A percentile compares a stretch with the other conserved stretches of the same genome.
phyloP scores from a whole-genome alignment of 1,140 invertebrate species.

The Penaeus japonicus region DNA sequence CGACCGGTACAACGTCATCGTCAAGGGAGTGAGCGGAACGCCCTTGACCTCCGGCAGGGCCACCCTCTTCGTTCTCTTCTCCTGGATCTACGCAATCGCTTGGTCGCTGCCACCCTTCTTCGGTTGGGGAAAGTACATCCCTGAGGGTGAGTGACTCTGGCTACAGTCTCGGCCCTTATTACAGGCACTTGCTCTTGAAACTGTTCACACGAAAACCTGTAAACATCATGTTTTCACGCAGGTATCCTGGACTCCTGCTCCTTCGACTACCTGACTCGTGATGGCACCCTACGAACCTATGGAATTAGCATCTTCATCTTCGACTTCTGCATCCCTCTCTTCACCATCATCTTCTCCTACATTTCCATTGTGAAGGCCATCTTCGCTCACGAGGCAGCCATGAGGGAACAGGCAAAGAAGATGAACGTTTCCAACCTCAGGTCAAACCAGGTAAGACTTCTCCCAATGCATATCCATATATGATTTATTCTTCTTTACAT shows the following conservation, averaged over 20 bases:
- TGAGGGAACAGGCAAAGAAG: too few species aligned
- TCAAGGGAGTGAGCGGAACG: conserved; percentile 58
- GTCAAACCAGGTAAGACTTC: conserved; percentile 63
- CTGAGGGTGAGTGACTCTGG: conserved; percentile 41
- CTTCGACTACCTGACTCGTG: conserved; percentile 56
- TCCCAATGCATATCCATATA: too few species aligned
- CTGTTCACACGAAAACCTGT: too few species aligned
- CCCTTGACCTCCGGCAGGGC: conserved; percentile 58
- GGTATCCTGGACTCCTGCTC: conserved; percentile 57
- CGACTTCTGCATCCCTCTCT: conserved; percentile 52
- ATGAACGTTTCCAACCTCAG: conserved; percentile 64
- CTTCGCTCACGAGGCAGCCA: too few species aligned
- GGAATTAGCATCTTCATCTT: conserved; percentile 46
- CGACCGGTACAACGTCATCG: conserved; percentile 62
- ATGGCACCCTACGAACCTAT: conserved; percentile 34
- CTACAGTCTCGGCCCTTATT: too few species aligned
- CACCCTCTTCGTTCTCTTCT: conserved; percentile 50
- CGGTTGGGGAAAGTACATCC: conserved; percentile 60
- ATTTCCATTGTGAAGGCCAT: conserved; percentile 64
- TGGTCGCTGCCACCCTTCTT: conserved; percentile 59
- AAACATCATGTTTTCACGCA: too few species aligned
- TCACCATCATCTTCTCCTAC: conserved; percentile 63
- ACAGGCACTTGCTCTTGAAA: too few species aligned
- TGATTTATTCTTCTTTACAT: too few species aligned
- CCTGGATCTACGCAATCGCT: conserved; percentile 59